Conservation (phyloP, 2,797 vertebrate species). For the Mionectes olivaceus region DNA sequence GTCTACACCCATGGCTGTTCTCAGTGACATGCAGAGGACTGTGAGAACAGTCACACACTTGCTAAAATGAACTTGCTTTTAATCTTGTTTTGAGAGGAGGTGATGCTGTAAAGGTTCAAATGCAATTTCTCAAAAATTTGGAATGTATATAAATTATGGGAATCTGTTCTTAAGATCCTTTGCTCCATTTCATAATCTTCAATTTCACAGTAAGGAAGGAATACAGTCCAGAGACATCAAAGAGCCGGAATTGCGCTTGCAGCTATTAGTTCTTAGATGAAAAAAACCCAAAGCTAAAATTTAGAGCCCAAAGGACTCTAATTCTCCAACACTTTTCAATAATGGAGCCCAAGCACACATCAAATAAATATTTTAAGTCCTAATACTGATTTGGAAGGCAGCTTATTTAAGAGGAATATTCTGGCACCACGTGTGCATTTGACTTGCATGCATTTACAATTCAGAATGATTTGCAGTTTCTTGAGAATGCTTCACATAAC, state of each 20-base stretch:
- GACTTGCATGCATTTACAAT: background rate
- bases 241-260: background rate
- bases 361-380: slow-evolving; percentile 15
- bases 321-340: background rate
- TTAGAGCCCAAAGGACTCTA: background rate
- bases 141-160: fast-evolving
- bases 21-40: background rate
- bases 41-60: background rate
- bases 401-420: background rate
- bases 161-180: background rate
- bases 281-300: background rate
- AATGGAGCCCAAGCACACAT: background rate
- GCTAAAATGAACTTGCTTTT: background rate
- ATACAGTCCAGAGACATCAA: background rate
- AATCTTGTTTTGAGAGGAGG: background rate
- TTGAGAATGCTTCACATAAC: background rate
- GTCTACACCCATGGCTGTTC: background rate
- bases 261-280: background rate
- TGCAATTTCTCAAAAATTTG: background rate
- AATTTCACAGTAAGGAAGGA: background rate
- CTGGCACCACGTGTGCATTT: background rate
- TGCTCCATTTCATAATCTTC: background rate
- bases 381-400: background rate
- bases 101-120: background rate
- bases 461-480: background rate